A percentile compares a stretch with the other conserved stretches of the same genome.
Evolutionary conservation across 2,797 vertebrate genomes (phyloP).

Genomic region (Dallia pectoralis): DNA sequence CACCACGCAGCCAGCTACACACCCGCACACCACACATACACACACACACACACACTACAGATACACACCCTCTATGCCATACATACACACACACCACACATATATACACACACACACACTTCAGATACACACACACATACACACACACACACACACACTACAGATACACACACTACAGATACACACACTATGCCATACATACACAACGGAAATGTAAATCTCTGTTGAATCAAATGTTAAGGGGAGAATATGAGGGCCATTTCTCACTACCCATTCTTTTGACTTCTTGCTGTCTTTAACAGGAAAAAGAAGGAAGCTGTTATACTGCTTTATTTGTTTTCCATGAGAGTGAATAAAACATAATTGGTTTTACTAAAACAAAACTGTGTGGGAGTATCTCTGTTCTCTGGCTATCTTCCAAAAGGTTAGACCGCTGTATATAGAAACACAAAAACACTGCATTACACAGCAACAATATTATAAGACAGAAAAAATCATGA

Average conservation of each 20-base stretch:
- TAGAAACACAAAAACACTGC: constrained; percentile 12
- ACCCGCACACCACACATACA: not conserved
- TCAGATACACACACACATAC: not conserved
- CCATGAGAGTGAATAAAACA: constrained; percentile 39
- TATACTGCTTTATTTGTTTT: constrained; percentile 47
- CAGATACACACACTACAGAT: not conserved
- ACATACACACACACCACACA: too few species aligned
- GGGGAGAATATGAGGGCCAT: not conserved
- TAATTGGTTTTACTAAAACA: constrained; percentile 48
- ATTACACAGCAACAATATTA: not conserved
- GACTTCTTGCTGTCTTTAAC: constrained; percentile 38
- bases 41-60: not conserved
- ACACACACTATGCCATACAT: not conserved
- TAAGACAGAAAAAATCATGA: too few species aligned
- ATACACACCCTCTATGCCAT: not conserved
- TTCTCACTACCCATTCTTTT: not conserved
- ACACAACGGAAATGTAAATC: not conserved
- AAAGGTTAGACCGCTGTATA: not conserved
- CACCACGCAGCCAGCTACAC: not conserved
- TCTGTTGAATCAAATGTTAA: not conserved
- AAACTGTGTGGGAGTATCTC: constrained; percentile 29
- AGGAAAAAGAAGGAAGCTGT: constrained; percentile 48
- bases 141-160: too few species aligned
- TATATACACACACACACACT: not conserved
- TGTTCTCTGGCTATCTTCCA: constrained; percentile 11